Conservation (phyloP, 2,888 invertebrate species). For the Masnerella sp. region DNA sequence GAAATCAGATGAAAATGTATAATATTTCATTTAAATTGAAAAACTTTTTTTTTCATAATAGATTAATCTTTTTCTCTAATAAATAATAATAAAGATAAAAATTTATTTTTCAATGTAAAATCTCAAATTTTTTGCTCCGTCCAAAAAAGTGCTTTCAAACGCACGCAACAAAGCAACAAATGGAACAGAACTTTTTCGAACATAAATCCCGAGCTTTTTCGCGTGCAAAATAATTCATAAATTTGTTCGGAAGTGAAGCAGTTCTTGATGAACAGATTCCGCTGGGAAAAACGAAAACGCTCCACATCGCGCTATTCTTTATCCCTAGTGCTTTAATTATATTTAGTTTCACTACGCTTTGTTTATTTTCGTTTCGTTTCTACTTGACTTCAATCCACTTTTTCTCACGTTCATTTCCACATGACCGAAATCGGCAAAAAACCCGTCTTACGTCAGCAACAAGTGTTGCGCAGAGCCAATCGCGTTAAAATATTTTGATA, state of each 20-base stretch:
- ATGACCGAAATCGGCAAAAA: slow-evolving; percentile 10
- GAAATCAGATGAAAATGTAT: no score
- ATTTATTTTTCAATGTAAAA: no score
- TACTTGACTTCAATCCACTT: slow-evolving; percentile 33
- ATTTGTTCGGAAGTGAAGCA: slow-evolving; percentile 13
- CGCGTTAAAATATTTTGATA: slow-evolving; percentile 37
- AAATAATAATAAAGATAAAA: no score
- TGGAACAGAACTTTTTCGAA: no score
- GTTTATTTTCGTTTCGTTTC: slow-evolving; percentile 16
- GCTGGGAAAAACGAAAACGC: background rate
- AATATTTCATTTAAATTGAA: no score
- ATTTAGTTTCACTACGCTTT: slow-evolving; percentile 12
- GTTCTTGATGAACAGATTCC: slow-evolving; percentile 27
- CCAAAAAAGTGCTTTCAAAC: no score
- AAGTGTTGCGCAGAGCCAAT: slow-evolving; percentile 46
- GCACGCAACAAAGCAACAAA: no score
- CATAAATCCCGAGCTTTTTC: slow-evolving; percentile 1
- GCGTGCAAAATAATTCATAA: slow-evolving; percentile 8
- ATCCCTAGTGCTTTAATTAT: slow-evolving; percentile 27
- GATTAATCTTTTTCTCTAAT: no score
- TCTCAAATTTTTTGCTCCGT: no score
- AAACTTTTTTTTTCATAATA: no score
- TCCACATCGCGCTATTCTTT: slow-evolving; percentile 12
- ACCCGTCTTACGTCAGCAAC: slow-evolving; percentile 41
- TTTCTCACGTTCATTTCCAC: slow-evolving; percentile 37